Base-by-base conservation (phyloP, 1,140 invertebrate species). In the Drosophila ficusphila region DNA sequence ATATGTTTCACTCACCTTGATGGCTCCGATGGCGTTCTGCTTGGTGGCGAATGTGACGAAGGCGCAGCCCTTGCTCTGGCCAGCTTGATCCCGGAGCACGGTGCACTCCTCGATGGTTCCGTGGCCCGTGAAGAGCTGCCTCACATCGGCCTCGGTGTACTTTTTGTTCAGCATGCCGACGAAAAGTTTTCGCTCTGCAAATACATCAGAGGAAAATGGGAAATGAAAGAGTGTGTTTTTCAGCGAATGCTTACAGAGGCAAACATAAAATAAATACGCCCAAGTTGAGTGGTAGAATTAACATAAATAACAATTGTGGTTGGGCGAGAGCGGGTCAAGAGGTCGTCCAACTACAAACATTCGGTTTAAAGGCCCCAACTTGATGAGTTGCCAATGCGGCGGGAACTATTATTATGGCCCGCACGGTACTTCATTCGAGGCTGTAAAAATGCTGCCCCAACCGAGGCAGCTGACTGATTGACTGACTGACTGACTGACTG, bases 121-220 rank as follows among this genome's bases (percentile, higher is more conserved):
- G 91, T 97, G 99, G 27, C 96, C 94, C 57, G 96, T 94, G 91
- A 99, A 99, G 92, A 99, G 94, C 72, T 95, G 94, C 68, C 98
- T 93, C 16, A 99, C 98, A 92, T 99, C 98, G 86, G 98, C 97
- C 92, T 99, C 99, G 46, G 95, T 96, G 86, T 97, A 96, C 91
- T 99, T 98, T 92, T 99, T 99, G 89, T 98, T 98, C 71, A 99
- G 93, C 99, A 99, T 99, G n/a, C 99, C 99, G 73, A 99, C 97
- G 92, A 99, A 99, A 70, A 99, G 93, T 93, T 99, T 99, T 76
- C 98, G 95, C 93, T 99, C 98, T 99, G 95, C 38, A 96, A 96
- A 82, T 91, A 92, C 76, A 90, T 76, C 31, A 85, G 51, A 16
- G 69, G 57, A 58, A 72, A 56, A 75, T 36, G 62, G 27, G 19